Conservation (phyloP, 2,888 invertebrate genomes). For the Sinohyriopsis cumingii region DNA sequence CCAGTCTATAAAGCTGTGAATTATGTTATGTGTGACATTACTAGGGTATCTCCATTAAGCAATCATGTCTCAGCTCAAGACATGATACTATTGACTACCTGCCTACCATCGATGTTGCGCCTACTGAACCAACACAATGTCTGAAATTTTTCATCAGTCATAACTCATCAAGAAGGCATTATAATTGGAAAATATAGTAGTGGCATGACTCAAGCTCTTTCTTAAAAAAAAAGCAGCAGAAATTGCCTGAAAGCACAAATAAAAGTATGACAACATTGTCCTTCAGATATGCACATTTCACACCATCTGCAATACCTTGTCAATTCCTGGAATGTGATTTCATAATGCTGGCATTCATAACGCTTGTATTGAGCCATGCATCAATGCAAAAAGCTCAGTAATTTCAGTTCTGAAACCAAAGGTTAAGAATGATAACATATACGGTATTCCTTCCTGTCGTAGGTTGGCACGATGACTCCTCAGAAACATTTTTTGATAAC, state of each 20-base stretch:
- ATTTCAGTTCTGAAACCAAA: slow-evolving; percentile 15
- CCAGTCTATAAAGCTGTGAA: no score
- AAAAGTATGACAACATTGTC: neutral
- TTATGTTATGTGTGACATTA: no score
- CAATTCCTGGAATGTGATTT: slow-evolving; percentile 16
- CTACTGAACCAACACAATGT: slow-evolving; percentile 4
- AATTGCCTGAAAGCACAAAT: slow-evolving; percentile 8
- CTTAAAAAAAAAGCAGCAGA: slow-evolving; percentile 18
- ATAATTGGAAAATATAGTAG: neutral
- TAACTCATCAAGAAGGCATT: neutral
- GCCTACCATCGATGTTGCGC: neutral
- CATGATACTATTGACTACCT: slow-evolving; percentile 8
- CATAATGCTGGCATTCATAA: neutral
- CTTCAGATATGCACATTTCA: slow-evolving; percentile 20
- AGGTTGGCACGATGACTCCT: no score
- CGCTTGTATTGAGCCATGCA: slow-evolving; percentile 8
- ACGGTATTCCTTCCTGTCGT: no score
- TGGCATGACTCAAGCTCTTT: slow-evolving; percentile 19
- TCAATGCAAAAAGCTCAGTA: slow-evolving; percentile 16
- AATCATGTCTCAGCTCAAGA: no score
- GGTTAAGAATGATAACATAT: neutral
- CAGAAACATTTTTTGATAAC: no score
- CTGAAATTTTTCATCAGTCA: neutral
- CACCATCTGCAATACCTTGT: slow-evolving; percentile 11
- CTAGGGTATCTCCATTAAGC: no score